Evolutionary conservation across 2,113 vertebrate species (phyloP), one percentile per base, ranked within the genome.

Genomic region (Chaetops frenatus): DNA sequence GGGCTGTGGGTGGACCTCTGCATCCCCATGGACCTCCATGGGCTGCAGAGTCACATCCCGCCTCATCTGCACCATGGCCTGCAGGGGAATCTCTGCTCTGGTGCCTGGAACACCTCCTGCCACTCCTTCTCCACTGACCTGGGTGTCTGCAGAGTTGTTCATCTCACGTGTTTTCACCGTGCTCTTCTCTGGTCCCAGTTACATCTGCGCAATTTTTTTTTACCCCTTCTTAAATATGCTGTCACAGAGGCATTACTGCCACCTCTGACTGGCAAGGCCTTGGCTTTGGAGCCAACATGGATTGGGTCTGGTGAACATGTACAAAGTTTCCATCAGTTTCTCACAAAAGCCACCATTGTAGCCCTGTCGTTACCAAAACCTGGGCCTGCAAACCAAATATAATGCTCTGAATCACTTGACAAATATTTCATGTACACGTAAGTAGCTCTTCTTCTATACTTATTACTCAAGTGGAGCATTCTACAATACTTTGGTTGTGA

Each of bases 1-100:
- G 8, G 42, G 4, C 24, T 56, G 17, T 1, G 2, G 4, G 15
- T 22, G 11, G 6, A 48, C 13, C 22, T 33, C 35, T 44, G 12
- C 11, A 35, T 12, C 4, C 11, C 20, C 27, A 10, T 23, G 51
- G 13, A 10, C 17, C 31, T 36, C 27, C 18, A 14, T 10, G 15
- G 23, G 4, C 60, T 66, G 44, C 51, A 33, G 36, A 2, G 22
- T 2, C 21, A 42, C 29, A 35, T 3, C 11, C 66, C 50, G 10
- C 14, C 10, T 58, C 22, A 16, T 29, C 22, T 36, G 50, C 18
- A 65, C 3, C 27, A 28, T 0, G 0, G 15, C 4, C 22, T 28
- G 12, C 12, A 81, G 15, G 7, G 14, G 15, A 73, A 44, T 36
- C 23, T 50, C 10, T 10, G 4, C 15, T 44, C 22, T 4, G 3